Conservation (phyloP, 2,113 vertebrate species). For the Archocentrus centrarchus region DNA sequence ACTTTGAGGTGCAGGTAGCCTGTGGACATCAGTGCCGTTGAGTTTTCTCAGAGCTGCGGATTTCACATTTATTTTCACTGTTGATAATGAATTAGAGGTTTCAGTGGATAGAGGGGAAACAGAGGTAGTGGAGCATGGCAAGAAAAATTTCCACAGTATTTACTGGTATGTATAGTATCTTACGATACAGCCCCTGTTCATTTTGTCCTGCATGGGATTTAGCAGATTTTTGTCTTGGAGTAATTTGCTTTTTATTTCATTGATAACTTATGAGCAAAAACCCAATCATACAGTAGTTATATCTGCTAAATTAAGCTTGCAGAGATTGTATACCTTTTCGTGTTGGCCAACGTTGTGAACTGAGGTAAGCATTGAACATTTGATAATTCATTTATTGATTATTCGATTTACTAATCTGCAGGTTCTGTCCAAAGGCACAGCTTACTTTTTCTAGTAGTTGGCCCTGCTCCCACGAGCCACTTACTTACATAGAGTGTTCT, state of each 20-base stretch:
- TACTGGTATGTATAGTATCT: neutral
- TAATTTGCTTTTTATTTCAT: neutral
- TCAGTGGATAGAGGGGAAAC: neutral
- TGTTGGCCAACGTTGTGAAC: neutral
- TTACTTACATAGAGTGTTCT: conserved; percentile 17
- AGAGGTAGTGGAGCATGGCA: neutral
- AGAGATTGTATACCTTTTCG: neutral
- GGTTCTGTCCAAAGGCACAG: conserved; percentile 37
- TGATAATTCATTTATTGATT: conserved; percentile 18
- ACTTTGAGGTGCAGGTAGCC: conserved; percentile 36
- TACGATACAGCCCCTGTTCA: neutral
- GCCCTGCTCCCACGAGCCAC: conserved; percentile 18
- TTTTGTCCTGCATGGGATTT: neutral
- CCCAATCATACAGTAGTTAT: neutral
- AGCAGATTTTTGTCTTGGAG: neutral
- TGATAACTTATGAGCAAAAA: neutral
- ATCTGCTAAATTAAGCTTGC: neutral
- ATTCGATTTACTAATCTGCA: conserved; percentile 17
- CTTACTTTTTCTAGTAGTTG: neutral
- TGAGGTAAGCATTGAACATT: neutral
- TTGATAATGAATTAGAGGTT: conserved; percentile 24
- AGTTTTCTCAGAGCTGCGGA: conserved; percentile 4
- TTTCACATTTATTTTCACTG: conserved; percentile 32
- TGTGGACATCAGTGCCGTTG: conserved; percentile 21
- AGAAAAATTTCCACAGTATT: neutral